Percentiles rank a stretch among this genome's conserved stretches.
Conservation (phyloP, 2,113 vertebrate species). For the Narcine bancroftii region DNA sequence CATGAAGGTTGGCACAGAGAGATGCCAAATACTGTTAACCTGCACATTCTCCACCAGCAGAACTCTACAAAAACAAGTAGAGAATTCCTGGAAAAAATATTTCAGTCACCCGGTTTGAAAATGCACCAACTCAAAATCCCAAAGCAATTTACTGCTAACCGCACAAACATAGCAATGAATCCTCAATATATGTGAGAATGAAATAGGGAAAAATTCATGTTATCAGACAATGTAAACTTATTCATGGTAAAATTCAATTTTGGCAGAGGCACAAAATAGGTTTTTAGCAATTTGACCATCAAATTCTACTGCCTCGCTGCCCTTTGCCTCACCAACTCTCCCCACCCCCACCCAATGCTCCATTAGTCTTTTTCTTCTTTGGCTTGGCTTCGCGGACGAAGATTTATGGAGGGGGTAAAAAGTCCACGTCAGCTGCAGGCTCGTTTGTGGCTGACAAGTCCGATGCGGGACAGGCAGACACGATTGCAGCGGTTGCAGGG, state of each 20-base stretch:
- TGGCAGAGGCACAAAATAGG: background rate
- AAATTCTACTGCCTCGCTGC: no score
- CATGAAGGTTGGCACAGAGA: background rate
- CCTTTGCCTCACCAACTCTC: no score
- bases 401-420: no score
- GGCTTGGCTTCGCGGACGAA: no score
- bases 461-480: no score
- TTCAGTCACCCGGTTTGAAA: background rate
- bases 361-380: background rate
- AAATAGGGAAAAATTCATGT: background rate
- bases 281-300: background rate
- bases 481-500: no score
- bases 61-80: slow-evolving; percentile 3
- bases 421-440: no score
- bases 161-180: background rate
- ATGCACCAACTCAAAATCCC: background rate
- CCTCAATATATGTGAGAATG: background rate
- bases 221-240: background rate
- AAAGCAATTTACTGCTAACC: slow-evolving; percentile 18
- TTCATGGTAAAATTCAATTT: background rate
- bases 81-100: slow-evolving; percentile 23
- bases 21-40: slow-evolving; percentile 4
- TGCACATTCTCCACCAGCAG: background rate
- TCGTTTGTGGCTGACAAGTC: no score
- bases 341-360: background rate